Conservation (phyloP, 1,140 invertebrate species). For the Drosophila lacertosa region DNA sequence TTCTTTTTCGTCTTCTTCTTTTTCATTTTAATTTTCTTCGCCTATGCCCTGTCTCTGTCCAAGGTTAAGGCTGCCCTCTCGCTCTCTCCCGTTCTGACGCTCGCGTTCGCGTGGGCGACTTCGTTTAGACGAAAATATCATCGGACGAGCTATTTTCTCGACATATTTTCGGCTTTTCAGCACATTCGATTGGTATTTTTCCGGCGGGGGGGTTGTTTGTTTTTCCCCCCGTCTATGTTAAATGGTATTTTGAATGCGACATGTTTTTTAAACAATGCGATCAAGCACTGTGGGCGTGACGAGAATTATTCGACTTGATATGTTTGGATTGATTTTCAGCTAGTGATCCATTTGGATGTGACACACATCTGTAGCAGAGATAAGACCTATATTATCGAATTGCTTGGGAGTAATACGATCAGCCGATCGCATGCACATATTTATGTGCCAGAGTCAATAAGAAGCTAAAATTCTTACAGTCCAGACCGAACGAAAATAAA, state of each 20-base stretch:
- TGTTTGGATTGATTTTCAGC: not conserved
- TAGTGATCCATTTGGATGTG: not conserved
- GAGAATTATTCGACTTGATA: not conserved
- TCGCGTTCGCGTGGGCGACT: conserved; percentile 31
- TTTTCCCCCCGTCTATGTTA: conserved; percentile 17
- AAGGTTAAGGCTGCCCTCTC: conserved; percentile 12
- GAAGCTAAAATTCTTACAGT: conserved; percentile 10
- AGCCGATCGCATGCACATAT: not conserved
- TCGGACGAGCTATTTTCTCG: conserved; percentile 15
- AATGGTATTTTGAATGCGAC: conserved; percentile 45
- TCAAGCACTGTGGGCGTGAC: conserved; percentile 34
- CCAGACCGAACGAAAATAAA: conserved; percentile 70
- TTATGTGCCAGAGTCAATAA: conserved; percentile 10
- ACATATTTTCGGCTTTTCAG: conserved; percentile 46
- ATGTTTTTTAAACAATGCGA: conserved; percentile 56
- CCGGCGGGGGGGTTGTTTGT: not conserved
- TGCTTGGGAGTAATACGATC: conserved; percentile 9
- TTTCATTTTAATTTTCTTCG: too few species aligned
- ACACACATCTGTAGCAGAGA: not conserved
- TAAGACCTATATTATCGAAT: not conserved
- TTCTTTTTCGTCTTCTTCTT: not conserved
- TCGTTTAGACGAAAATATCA: conserved; percentile 24
- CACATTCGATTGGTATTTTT: conserved; percentile 23
- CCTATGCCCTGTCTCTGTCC: not conserved
- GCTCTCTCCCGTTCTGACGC: not conserved